Base-by-base conservation (phyloP, 1,140 invertebrate species). In the Epicauta chinensis region DNA sequence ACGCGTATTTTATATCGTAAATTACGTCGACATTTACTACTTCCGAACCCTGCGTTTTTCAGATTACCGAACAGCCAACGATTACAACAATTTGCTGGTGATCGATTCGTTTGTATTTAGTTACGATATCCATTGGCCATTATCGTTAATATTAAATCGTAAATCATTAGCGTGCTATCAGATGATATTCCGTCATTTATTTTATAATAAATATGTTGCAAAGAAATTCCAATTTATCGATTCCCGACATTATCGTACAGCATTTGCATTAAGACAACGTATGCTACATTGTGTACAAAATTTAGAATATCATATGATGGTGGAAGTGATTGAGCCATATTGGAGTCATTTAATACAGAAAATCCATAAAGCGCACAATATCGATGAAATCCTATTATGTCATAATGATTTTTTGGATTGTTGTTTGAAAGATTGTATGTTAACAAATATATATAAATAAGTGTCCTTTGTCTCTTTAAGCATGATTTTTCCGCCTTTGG, bases 231-330 rank as follows among this genome's bases (percentile, higher is more conserved):
- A 83, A 0, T 75, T 81, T 13, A 73, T 79, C 46, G 83, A 83
- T 53, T 81, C 84, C 2, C 81, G 82, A 51, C 75, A 81, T 14
- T 89, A 60, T 63, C 80, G 84, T 34, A 81, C 88, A 48, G 90
- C 93, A 2, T 97, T 96, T 72, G 88, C 90, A 7, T 75, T 98
- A n/a, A 77, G 93, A 6, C 93, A 97, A 67, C 81, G 91, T 35
- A 98, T 98, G 96, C 77, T 97, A 34, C 91, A 93, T 73, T 97
- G 94, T 74, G 83, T 98, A 45, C 95, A 97, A 71, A 95, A 97
- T 74, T 77, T 98, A 51, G 88, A 94, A 67, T 97, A 98, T 75
- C 97, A 98, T 70, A 97, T 97, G 90, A 95, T 93, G 80, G 88
- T 97, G 50, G 95, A 98, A 78, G 93, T 93, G 35, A 91, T 98